Percentiles rank a stretch among this genome's conserved stretches.
These are phyloP conservation scores for Pardosa pseudoannulata DNA, from an alignment of 2,888 invertebrate species.

Conservation along the genomic window DNA sequence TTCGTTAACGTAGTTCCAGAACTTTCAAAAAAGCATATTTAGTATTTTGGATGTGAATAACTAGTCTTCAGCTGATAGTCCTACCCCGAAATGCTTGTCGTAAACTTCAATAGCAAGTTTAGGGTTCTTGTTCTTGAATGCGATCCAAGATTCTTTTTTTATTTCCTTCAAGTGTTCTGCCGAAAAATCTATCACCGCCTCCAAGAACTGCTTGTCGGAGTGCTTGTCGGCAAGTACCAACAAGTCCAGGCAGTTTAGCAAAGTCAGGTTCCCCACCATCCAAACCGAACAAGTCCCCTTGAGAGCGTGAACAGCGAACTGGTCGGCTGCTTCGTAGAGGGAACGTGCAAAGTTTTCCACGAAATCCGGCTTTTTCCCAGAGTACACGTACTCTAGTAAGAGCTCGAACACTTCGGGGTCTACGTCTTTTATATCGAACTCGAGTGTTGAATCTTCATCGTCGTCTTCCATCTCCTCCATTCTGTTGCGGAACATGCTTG, in stretches of 20 bases:
- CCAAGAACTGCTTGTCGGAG: background rate
- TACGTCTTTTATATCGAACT: background rate
- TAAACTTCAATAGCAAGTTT: too few species aligned
- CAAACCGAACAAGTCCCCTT: background rate
- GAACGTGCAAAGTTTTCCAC: background rate
- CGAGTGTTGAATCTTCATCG: background rate
- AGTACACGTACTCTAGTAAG: background rate
- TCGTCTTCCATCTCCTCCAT: background rate
- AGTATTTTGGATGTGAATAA: too few species aligned
- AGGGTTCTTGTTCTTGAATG: too few species aligned
- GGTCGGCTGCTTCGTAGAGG: background rate
- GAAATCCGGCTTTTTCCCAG: background rate
- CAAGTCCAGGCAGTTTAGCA: background rate
- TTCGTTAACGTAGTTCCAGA: too few species aligned
- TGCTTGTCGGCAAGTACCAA: background rate
- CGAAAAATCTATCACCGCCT: background rate
- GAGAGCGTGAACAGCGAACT: background rate
- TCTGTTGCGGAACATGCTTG: background rate
- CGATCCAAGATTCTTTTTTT: background rate
- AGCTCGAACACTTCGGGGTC: background rate
- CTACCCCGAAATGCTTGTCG: too few species aligned
- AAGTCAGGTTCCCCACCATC: background rate
- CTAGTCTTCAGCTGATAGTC: too few species aligned
- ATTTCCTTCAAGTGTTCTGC: background rate
- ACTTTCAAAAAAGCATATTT: too few species aligned